These are phyloP conservation scores for Pycnomerus fuliginosus DNA, from an alignment of 2,888 invertebrate genomes.

Conservation along the genomic window DNA sequence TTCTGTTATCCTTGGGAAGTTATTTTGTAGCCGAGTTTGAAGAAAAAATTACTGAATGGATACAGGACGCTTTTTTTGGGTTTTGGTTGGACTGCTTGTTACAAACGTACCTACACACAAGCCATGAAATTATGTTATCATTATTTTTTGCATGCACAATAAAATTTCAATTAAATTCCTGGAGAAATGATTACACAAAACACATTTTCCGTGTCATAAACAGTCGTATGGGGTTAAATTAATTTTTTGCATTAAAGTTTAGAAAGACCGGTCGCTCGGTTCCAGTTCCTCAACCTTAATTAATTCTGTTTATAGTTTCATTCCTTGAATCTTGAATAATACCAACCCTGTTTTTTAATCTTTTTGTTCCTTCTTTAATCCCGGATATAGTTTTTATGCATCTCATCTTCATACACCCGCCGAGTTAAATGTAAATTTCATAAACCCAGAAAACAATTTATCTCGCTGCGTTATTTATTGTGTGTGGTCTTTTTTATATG, in stretches of 20 bases:
- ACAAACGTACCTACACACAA: no score
- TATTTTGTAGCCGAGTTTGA: no score
- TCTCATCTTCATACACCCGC: slow-evolving; percentile 7
- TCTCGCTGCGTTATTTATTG: not conserved
- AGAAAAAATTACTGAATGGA: no score
- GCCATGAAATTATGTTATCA: no score
- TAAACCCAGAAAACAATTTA: slow-evolving; percentile 8
- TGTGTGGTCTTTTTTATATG: not conserved
- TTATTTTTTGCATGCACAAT: slow-evolving; percentile 6
- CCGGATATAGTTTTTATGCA: slow-evolving; percentile 2
- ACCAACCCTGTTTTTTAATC: no score
- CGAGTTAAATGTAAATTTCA: slow-evolving; percentile 17
- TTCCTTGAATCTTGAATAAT: slow-evolving; percentile 1
- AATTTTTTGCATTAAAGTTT: no score
- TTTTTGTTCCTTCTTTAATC: not conserved
- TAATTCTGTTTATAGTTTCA: not conserved
- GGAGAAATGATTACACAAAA: slow-evolving; percentile 1
- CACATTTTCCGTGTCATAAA: slow-evolving; percentile 8
- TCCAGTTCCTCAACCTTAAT: not conserved
- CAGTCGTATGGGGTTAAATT: not conserved
- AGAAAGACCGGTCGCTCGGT: no score
- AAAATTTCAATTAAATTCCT: slow-evolving; percentile 19
- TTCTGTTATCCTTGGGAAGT: no score
- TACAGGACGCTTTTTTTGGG: no score
- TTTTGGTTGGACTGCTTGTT: no score